phyloP scores from a whole-genome alignment of 2,113 vertebrate genomes.

The Alaudala cheleensis region DNA sequence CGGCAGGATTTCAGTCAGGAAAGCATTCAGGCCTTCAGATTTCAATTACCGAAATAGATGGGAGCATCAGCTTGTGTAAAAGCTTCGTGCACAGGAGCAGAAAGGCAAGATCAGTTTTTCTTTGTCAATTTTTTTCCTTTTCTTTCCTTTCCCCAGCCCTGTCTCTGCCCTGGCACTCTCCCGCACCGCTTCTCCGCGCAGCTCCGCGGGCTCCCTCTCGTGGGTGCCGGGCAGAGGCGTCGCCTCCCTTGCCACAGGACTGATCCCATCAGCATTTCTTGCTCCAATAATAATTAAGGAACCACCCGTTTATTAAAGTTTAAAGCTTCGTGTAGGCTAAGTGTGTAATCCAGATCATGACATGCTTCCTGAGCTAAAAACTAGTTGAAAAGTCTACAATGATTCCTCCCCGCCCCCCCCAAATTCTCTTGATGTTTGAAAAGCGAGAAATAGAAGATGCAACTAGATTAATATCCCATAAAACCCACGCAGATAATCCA shows the following conservation, averaged over 20 bases:
- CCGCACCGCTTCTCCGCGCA: rapidly evolving
- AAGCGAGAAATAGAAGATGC: background rate
- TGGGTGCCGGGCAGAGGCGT: background rate
- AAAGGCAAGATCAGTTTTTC: background rate
- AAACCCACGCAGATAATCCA: background rate
- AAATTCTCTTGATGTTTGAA: background rate
- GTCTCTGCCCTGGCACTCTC: background rate
- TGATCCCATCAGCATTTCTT: background rate
- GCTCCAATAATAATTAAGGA: background rate
- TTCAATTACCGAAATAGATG: background rate
- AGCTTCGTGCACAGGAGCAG: background rate
- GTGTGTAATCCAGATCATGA: background rate
- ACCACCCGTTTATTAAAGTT: background rate
- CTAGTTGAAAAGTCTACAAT: background rate
- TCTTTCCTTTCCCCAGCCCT: too few relatives aligned
- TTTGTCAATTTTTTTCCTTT: background rate
- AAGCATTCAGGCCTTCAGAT: background rate
- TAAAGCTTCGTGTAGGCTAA: background rate
- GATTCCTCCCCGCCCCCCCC: background rate
- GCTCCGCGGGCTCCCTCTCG: background rate
- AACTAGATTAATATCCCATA: background rate
- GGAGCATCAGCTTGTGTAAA: background rate
- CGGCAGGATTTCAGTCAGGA: background rate
- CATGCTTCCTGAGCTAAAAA: background rate
- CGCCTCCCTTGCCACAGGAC: rapidly evolving